Conservation (phyloP, 2,113 vertebrate species). For the Phylloscopus whistleri region DNA sequence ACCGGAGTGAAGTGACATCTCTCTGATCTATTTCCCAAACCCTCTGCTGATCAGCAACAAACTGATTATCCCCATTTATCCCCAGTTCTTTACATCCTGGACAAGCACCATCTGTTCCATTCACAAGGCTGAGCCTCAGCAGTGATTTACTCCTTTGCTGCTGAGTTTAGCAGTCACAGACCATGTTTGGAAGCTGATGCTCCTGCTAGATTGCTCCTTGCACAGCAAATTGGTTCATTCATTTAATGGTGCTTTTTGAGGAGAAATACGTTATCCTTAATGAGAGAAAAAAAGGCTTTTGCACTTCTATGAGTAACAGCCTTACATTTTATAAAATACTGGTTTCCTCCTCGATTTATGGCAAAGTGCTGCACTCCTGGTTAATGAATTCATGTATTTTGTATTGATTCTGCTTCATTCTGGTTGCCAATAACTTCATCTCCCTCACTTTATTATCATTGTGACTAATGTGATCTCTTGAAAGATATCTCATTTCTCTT, state of each 20-base stretch:
- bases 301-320: not conserved
- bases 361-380: not conserved
- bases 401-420: not conserved
- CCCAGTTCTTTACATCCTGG: not conserved
- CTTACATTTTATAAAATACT: not conserved
- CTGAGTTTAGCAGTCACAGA: not conserved
- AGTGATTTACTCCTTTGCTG: not conserved
- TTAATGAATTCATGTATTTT: conserved; percentile 1
- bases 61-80: not conserved
- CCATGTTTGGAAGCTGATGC: not conserved
- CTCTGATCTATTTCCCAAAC: not conserved
- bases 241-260: not conserved
- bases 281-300: not conserved
- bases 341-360: not conserved
- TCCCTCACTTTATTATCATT: not conserved
- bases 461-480: not conserved
- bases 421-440: not conserved
- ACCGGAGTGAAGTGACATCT: not conserved
- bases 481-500: not conserved
- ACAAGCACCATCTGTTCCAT: not conserved
- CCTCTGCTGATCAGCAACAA: not conserved
- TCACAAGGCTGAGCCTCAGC: not conserved
- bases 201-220: not conserved
- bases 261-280: not conserved
- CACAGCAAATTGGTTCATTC: not conserved